Evolutionary conservation across 1,140 invertebrate species (phyloP).

Genomic region (Aporrectodea caliginosa): DNA sequence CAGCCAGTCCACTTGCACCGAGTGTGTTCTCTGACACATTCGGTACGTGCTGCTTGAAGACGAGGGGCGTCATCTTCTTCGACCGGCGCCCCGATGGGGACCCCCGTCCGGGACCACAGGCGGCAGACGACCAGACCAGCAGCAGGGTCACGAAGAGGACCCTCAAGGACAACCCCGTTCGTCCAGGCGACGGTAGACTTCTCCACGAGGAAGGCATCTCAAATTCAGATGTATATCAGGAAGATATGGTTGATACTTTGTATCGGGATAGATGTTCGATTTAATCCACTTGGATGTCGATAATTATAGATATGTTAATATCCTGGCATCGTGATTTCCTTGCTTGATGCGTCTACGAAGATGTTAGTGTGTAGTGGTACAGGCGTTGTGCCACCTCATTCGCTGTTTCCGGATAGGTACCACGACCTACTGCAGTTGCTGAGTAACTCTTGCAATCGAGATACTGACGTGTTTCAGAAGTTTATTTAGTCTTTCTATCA

Average conservation of each 20-base stretch:
- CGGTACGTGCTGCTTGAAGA: slow-evolving; percentile 91
- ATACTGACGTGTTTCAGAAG: too few species aligned
- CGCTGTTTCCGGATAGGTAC: too few species aligned
- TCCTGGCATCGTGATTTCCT: background rate
- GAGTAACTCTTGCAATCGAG: too few species aligned
- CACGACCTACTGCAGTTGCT: too few species aligned
- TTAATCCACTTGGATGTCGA: background rate
- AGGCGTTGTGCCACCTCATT: too few species aligned
- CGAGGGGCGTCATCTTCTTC: slow-evolving; percentile 81
- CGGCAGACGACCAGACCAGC: background rate
- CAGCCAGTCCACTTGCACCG: slow-evolving; percentile 77
- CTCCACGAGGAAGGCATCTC: background rate
- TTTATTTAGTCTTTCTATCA: too few species aligned
- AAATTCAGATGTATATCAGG: background rate
- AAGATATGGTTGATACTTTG: background rate
- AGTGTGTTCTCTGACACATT: slow-evolving; percentile 90
- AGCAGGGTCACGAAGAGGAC: background rate
- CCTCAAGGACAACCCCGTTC: too few species aligned
- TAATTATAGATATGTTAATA: background rate
- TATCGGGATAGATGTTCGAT: background rate
- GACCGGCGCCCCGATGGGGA: slow-evolving; percentile 60
- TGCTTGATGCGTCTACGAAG: too few species aligned
- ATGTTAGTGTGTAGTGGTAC: too few species aligned
- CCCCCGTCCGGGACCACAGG: slow-evolving; percentile 81
- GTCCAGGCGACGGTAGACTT: too few species aligned